These are phyloP conservation scores for Drosophila navojoa DNA, from an alignment of 1,140 invertebrate species.

Conservation along the genomic window DNA sequence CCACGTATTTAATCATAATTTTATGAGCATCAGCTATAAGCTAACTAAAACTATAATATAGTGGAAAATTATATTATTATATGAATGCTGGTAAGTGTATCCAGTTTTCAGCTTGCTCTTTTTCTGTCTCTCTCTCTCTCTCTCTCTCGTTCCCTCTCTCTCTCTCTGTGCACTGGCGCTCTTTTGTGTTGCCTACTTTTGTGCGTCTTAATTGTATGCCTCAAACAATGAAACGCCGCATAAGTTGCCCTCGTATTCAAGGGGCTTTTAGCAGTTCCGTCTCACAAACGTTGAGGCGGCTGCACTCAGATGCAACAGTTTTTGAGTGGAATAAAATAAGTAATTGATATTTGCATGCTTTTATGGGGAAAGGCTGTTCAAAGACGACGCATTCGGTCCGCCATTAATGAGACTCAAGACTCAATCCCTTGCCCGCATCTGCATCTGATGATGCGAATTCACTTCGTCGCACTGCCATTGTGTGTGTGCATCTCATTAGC, in stretches of 20 bases:
- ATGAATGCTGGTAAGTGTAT: no score
- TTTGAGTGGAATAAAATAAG: background rate
- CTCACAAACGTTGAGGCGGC: background rate
- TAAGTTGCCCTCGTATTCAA: slow-evolving; percentile 19
- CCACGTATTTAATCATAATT: no score
- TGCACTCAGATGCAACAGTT: slow-evolving; percentile 14
- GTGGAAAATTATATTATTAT: no score
- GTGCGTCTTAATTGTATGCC: slow-evolving; percentile 10
- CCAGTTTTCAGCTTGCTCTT: no score
- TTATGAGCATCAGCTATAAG: no score
- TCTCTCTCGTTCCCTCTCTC: background rate
- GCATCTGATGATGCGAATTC: no score
- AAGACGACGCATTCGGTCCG: background rate
- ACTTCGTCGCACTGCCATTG: background rate
- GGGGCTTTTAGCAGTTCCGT: background rate
- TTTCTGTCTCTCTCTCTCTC: no score
- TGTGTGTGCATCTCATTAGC: slow-evolving; percentile 26
- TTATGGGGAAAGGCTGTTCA: background rate
- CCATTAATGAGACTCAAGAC: background rate
- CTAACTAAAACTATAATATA: no score
- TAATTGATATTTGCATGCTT: slow-evolving; percentile 3
- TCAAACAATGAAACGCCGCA: slow-evolving; percentile 10
- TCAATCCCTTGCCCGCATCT: no score
- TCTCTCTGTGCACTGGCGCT: background rate
- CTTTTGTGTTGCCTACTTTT: slow-evolving; percentile 34